Percentiles rank a stretch among this genome's conserved stretches.
Evolutionary conservation across 1,140 invertebrate genomes (phyloP).

Genomic region (Platorchestia sp.): DNA sequence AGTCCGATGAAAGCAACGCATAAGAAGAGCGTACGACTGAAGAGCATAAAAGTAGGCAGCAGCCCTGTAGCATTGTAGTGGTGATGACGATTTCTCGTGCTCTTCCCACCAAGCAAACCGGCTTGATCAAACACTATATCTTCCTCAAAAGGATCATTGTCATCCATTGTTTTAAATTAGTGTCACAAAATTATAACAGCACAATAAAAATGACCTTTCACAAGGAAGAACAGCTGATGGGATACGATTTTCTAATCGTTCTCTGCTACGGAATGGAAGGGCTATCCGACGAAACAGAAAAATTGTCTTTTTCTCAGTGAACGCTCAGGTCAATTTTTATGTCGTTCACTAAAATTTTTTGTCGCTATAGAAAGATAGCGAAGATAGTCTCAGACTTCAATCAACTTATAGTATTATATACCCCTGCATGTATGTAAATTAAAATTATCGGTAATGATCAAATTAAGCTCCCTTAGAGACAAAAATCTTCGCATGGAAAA

Average conservation of each 20-base stretch:
- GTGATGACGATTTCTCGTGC: constrained; percentile 57
- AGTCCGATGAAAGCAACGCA: constrained; percentile 67
- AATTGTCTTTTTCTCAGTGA: background rate
- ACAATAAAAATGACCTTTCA: background rate
- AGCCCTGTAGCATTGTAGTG: constrained; percentile 63
- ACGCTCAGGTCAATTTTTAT: background rate
- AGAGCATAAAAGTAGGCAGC: constrained; percentile 66
- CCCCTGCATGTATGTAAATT: too few relatives aligned
- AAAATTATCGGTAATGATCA: too few relatives aligned
- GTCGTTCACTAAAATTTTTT: too few relatives aligned
- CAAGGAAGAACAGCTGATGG: background rate
- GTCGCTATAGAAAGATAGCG: too few relatives aligned
- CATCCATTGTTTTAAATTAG: constrained; percentile 58
- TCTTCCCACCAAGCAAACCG: constrained; percentile 64
- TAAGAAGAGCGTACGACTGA: constrained; percentile 66
- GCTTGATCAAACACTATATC: constrained; percentile 68
- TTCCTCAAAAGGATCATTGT: constrained; percentile 68
- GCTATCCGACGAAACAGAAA: background rate
- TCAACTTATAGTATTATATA: too few relatives aligned
- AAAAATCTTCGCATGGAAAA: too few relatives aligned
- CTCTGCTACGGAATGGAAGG: too few relatives aligned
- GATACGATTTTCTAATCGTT: background rate
- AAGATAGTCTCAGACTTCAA: too few relatives aligned
- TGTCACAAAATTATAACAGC: background rate
- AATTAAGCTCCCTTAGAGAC: too few relatives aligned